Conservation (phyloP, 2,797 vertebrate genomes). For the Sarcophilus harrisii region DNA sequence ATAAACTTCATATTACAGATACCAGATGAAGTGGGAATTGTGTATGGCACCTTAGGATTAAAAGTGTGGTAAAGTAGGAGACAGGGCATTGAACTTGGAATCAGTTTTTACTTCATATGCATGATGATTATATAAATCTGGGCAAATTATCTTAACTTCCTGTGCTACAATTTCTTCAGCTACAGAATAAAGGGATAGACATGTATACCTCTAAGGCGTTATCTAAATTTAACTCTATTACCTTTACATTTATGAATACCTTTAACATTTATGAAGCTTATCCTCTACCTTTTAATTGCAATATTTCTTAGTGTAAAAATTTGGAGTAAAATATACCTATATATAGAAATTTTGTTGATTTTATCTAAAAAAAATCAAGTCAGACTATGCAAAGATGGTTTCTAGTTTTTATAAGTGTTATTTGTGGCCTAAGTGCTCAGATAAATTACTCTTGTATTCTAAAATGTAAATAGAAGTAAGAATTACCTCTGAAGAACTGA, state of each 20-base stretch:
- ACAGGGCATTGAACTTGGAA: not conserved
- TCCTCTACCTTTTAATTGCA: not conserved
- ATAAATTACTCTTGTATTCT: not conserved
- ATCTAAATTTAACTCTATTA: not conserved
- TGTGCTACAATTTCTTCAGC: not conserved
- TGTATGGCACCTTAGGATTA: not conserved
- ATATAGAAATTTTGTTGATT: not conserved
- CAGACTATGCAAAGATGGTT: not conserved
- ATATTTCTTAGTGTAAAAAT: not conserved
- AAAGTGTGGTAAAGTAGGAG: not conserved
- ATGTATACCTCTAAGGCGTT: not conserved
- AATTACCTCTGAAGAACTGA: constrained; percentile 1
- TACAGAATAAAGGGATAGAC: not conserved
- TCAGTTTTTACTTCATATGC: not conserved
- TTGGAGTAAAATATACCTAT: not conserved
- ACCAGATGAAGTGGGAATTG: not conserved
- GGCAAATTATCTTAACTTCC: not conserved
- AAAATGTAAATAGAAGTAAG: not conserved
- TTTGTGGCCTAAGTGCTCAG: not conserved
- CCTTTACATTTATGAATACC: not conserved
- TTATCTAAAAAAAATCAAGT: not conserved
- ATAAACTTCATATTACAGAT: not conserved
- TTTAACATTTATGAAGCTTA: not conserved
- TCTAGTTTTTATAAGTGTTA: not conserved
- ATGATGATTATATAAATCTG: not conserved